phyloP scores from a whole-genome alignment of 2,888 invertebrate genomes.

The Tenthredo notha region DNA sequence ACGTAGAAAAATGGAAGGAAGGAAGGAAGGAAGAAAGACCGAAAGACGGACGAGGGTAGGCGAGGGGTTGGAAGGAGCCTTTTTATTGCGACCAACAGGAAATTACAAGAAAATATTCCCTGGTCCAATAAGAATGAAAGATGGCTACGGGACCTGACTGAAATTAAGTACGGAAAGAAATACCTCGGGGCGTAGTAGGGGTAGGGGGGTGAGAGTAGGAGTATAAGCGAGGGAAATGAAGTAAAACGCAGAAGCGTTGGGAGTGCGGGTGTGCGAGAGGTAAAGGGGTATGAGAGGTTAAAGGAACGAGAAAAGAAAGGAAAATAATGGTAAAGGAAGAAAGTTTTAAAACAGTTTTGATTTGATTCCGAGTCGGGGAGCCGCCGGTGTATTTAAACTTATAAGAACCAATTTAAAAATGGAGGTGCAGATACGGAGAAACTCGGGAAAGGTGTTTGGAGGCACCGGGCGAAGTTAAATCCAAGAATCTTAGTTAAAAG shows the following conservation, averaged over 20 bases:
- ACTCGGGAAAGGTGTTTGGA: constrained; percentile 45
- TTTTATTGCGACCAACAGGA: constrained; percentile 57
- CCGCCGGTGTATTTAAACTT: constrained; percentile 72
- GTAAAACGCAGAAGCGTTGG: constrained; percentile 55
- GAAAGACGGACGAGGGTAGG: constrained; percentile 55
- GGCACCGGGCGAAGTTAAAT: constrained; percentile 67
- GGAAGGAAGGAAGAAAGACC: constrained; percentile 52
- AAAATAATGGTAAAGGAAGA: constrained; percentile 61
- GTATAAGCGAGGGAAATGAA: constrained; percentile 61
- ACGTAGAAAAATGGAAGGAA: constrained; percentile 53
- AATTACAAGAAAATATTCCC: constrained; percentile 63
- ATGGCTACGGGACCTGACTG: constrained; percentile 60
- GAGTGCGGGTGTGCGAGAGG: constrained; percentile 58
- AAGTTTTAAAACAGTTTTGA: constrained; percentile 71
- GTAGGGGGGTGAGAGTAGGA: constrained; percentile 60
- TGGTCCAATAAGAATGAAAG: constrained; percentile 65
- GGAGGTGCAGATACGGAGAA: constrained; percentile 63
- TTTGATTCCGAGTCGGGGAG: constrained; percentile 66
- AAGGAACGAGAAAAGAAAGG: constrained; percentile 62
- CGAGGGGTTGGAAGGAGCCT: constrained; percentile 55
- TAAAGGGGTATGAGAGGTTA: constrained; percentile 59
- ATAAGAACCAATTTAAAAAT: constrained; percentile 77
- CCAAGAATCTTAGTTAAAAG: constrained; percentile 76
- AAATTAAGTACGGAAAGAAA: constrained; percentile 63
- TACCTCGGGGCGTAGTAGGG: constrained; percentile 58